Conservation (phyloP, 2,888 invertebrate species). For the Pyrocoelia pectoralis region DNA sequence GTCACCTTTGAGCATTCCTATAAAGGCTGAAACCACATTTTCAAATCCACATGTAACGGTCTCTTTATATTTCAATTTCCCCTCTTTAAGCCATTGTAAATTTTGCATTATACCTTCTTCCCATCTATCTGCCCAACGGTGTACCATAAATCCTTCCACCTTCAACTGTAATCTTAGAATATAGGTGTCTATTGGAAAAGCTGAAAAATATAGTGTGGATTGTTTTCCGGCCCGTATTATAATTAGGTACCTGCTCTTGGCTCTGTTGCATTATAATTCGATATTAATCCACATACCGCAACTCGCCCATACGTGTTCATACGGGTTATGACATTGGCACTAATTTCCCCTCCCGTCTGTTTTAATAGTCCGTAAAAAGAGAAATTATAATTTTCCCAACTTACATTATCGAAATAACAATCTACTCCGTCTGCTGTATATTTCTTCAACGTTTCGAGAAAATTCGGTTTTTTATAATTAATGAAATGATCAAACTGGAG, state of each 20-base stretch:
- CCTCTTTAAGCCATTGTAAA: slow-evolving; percentile 68
- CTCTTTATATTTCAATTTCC: slow-evolving; percentile 74
- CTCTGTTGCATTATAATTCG: slow-evolving; percentile 59
- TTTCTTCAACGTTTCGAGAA: slow-evolving; percentile 64
- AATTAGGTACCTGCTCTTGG: not conserved
- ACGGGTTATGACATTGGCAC: slow-evolving; percentile 65
- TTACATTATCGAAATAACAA: slow-evolving; percentile 81
- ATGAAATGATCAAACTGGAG: slow-evolving; percentile 74
- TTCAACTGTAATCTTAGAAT: slow-evolving; percentile 63
- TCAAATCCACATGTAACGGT: slow-evolving; percentile 71
- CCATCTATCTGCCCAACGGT: slow-evolving; percentile 66
- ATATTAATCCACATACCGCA: slow-evolving; percentile 72
- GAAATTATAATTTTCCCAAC: no score
- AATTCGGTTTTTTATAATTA: slow-evolving; percentile 73
- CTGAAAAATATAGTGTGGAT: no score
- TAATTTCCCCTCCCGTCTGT: slow-evolving; percentile 74
- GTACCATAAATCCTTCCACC: slow-evolving; percentile 69
- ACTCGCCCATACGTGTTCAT: slow-evolving; percentile 71
- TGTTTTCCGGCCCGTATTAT: no score
- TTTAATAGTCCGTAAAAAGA: slow-evolving; percentile 7
- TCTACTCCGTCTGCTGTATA: slow-evolving; percentile 74
- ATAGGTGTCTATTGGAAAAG: no score
- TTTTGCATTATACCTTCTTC: slow-evolving; percentile 70
- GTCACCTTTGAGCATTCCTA: slow-evolving; percentile 68
- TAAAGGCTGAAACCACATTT: slow-evolving; percentile 74